phyloP scores from a whole-genome alignment of 2,888 invertebrate species.

The Girardia tigrina region DNA sequence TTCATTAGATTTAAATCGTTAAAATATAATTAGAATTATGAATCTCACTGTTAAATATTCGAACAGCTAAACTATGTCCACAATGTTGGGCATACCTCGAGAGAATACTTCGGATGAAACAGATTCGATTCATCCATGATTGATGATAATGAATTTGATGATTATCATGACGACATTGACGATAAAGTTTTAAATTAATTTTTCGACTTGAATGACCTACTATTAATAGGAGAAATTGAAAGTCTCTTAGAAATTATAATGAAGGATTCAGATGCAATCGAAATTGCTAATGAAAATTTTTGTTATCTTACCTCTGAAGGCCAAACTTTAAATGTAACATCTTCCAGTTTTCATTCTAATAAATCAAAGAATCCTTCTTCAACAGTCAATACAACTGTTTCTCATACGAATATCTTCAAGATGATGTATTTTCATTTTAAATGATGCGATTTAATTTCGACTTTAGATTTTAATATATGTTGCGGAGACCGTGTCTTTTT shows the following conservation, averaged over 20 bases:
- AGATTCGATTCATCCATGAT: neutral
- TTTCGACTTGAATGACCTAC: neutral
- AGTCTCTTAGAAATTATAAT: neutral
- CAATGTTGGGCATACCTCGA: neutral
- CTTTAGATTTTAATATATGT: too few relatives aligned
- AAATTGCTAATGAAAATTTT: neutral
- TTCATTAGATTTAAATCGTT: neutral
- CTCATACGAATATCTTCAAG: too few relatives aligned
- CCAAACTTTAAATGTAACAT: too few relatives aligned
- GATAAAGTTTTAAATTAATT: slow-evolving; percentile 3
- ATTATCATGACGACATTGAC: slow-evolving; percentile 11
- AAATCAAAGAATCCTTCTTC: too few relatives aligned
- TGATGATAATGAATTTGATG: slow-evolving; percentile 14
- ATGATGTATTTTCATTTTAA: too few relatives aligned
- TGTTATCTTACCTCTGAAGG: neutral
- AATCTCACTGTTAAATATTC: neutral
- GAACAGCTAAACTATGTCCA: neutral
- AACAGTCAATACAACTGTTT: too few relatives aligned
- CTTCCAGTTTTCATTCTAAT: too few relatives aligned
- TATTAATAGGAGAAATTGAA: neutral
- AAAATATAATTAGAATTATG: neutral
- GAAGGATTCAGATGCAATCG: neutral
- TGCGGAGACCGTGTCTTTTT: too few relatives aligned
- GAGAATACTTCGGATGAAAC: slow-evolving; percentile 6
- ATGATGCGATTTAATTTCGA: too few relatives aligned